Percentiles rank a stretch among this genome's conserved stretches.
Conservation (phyloP, 2,888 invertebrate genomes). For the Crematogaster levior region DNA sequence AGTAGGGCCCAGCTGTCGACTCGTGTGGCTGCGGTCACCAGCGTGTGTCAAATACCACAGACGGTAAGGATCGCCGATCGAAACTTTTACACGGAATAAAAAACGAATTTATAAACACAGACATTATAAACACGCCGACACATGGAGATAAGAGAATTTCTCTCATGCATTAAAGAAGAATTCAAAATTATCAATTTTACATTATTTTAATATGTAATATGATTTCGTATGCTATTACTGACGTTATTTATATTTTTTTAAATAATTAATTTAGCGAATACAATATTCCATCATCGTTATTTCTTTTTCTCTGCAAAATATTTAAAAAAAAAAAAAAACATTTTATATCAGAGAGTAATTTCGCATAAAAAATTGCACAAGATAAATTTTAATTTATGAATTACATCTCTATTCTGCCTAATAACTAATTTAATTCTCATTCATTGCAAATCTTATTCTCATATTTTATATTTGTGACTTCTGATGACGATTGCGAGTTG, state of each 20-base stretch:
- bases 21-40: constrained; percentile 37
- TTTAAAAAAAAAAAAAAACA: background rate
- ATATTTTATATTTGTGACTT: constrained; percentile 1
- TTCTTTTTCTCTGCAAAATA: background rate
- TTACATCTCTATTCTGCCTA: background rate
- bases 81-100: background rate
- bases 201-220: background rate
- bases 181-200: background rate
- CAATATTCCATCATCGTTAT: background rate
- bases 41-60: constrained; percentile 35
- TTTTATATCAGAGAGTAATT: background rate
- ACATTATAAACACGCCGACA: too few species aligned
- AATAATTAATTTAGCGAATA: background rate
- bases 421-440: background rate
- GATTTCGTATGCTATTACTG: background rate
- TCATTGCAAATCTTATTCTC: background rate
- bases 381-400: constrained; percentile 1
- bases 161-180: background rate
- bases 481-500: constrained; percentile 13
- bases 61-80: constrained; percentile 1
- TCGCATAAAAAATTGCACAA: background rate
- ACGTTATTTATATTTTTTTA: constrained; percentile 1
- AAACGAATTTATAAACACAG: constrained; percentile 3
- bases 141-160: background rate
- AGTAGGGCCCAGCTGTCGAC: constrained; percentile 45